Conservation (phyloP, 2,113 vertebrate genomes). For the Chrysemys picta region DNA sequence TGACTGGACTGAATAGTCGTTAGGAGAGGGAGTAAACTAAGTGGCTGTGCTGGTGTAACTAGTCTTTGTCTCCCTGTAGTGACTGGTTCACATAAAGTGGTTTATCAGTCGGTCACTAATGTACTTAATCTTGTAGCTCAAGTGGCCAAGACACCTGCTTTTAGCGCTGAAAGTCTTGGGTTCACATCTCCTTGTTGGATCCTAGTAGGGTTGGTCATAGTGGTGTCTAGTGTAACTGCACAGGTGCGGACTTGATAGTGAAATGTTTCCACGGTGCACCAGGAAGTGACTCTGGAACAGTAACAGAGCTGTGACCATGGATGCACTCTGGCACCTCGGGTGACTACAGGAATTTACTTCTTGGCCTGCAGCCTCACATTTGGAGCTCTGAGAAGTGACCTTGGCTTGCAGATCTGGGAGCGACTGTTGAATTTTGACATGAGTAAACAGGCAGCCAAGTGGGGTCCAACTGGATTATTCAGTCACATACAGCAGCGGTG, state of each 20-base stretch:
- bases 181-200: neutral
- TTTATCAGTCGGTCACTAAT: neutral
- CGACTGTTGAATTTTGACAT: neutral
- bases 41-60: neutral
- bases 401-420: neutral
- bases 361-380: neutral
- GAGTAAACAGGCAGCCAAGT: neutral
- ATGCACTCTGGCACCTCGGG: neutral
- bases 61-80: neutral
- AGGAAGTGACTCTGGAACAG: neutral
- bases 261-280: neutral
- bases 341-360: neutral
- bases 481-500: neutral
- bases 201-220: neutral
- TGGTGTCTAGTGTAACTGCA: neutral
- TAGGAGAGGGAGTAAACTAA: neutral
- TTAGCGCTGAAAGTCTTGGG: neutral
- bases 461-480: neutral
- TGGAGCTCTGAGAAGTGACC: neutral
- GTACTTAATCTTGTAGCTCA: too few relatives aligned
- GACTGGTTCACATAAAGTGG: neutral
- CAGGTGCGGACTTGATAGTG: neutral
- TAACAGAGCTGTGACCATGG: neutral
- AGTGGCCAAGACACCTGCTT: too few relatives aligned
- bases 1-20: neutral